Evolutionary conservation across 1,140 invertebrate genomes (phyloP).

Genomic region (Agraylea sexmaculata): DNA sequence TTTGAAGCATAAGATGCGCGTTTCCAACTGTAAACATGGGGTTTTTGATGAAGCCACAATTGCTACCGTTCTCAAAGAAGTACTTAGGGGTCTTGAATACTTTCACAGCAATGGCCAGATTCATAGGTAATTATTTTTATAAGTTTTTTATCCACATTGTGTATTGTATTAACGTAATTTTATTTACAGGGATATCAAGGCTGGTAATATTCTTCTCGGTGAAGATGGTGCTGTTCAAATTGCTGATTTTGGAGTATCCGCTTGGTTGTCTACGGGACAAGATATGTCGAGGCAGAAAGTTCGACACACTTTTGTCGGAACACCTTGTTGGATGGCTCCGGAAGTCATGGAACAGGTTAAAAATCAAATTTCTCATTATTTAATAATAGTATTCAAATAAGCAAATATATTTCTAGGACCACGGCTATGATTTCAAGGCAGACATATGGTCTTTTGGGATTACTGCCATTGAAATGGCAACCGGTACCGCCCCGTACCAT

Average conservation of each 20-base stretch:
- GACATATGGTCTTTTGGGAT: slow-evolving; percentile 99
- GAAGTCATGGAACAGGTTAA: slow-evolving; percentile 97
- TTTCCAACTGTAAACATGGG: slow-evolving; percentile 83
- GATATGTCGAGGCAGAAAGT: slow-evolving; percentile 91
- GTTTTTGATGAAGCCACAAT: slow-evolving; percentile 97
- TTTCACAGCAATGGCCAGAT: slow-evolving; percentile 99
- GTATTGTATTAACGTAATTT: background rate
- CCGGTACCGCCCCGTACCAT: slow-evolving; percentile 96
- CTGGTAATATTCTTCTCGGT: slow-evolving; percentile 94
- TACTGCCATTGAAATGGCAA: slow-evolving; percentile 97
- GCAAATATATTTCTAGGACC: slow-evolving; percentile 52
- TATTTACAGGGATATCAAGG: slow-evolving; percentile 82
- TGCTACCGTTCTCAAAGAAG: slow-evolving; percentile 97
- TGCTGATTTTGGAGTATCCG: slow-evolving; percentile 88
- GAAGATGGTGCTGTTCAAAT: slow-evolving; percentile 98
- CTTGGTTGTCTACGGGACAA: slow-evolving; percentile 83
- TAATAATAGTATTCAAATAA: slow-evolving; percentile 3
- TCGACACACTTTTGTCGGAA: slow-evolving; percentile 93
- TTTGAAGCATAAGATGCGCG: slow-evolving; percentile 92
- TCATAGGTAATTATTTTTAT: slow-evolving; percentile 53
- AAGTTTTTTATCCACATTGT: background rate
- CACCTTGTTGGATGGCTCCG: slow-evolving; percentile 99
- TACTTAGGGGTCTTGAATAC: slow-evolving; percentile 95
- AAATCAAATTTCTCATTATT: slow-evolving; percentile 23
- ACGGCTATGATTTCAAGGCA: slow-evolving; percentile 98